These are phyloP conservation scores for Anguilla obscura DNA, from an alignment of 2,797 vertebrate species.

Conservation along the genomic window DNA sequence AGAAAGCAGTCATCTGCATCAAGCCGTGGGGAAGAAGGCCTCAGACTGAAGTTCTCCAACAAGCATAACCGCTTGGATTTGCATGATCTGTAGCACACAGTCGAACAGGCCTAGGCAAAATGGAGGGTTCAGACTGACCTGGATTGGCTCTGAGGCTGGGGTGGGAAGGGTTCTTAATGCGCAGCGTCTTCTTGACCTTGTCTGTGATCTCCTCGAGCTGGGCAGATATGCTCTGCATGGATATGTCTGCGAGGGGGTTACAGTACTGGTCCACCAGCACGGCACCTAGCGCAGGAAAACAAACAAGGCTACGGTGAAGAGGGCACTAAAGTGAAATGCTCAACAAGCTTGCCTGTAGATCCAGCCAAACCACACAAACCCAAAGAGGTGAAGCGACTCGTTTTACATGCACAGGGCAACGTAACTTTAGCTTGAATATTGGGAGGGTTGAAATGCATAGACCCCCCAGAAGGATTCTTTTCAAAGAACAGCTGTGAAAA, in stretches of 20 bases:
- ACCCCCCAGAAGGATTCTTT: no score
- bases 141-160: slow-evolving; percentile 81
- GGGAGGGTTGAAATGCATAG: no score
- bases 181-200: slow-evolving; percentile 86
- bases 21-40: background rate
- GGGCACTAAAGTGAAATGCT: background rate
- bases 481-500: no score
- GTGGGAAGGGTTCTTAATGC: slow-evolving; percentile 83
- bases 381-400: background rate
- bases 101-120: background rate
- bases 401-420: background rate
- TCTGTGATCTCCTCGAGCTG: slow-evolving; percentile 85
- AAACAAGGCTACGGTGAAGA: slow-evolving; percentile 3
- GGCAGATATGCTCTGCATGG: slow-evolving; percentile 76
- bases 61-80: background rate
- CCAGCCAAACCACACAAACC: background rate
- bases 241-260: slow-evolving; percentile 89
- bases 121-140: slow-evolving; percentile 67
- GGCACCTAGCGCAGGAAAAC: slow-evolving; percentile 74
- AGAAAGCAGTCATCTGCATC: slow-evolving; percentile 72
- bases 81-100: background rate
- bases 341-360: background rate
- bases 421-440: no score
- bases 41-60: background rate
- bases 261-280: slow-evolving; percentile 95